Evolutionary conservation across 2,888 invertebrate genomes (phyloP), one percentile per base, ranked within the genome.

Genomic region (Mesorhabditis spiculigera): DNA sequence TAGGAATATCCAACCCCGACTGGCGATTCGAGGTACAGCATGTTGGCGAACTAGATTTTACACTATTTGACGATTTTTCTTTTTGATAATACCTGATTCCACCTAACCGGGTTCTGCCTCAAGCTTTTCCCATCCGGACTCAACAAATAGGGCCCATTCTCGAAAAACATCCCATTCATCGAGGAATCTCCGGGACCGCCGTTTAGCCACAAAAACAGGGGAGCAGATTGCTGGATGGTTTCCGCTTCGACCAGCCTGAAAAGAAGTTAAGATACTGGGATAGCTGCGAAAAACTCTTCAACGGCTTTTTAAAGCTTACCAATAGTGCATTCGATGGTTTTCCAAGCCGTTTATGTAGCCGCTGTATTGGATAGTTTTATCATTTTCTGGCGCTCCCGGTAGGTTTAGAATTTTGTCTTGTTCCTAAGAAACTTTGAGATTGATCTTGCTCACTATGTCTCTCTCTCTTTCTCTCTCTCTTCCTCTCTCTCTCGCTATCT

Each of bases 1-100:
- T 88, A 89, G 0, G 89, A 89, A 76, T 86, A 89, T 1, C 89
- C 89, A 43, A 89, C 89, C 45, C 89, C 89, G 42, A 88, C 89
- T 13, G 89, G 89, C 4, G 89, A 86, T 79, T 89, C 89, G 71
- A 89, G 75, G 77, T 87, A 89, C 63, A 89, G 73, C 70, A 89
- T 86, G 75, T 88, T 89, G 16, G 88, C 87, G 41, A 87, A 79
- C 87, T 88, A 58, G 45, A 78, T 66, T 6, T 50, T 28, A 45
- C 13, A 45, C 45, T 44, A n/a, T 62, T n/a, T 44, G 10, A 41
- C 5, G 61, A 67, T 67, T 1, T 44, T 45, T n/a, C 45, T 44
- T 5, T 4, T 4, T 44, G 44, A 50, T 42, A 4, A 6, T 45
- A 82, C 79, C 72, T 80, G 80, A 68, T 85, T 84, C 84, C 84